A percentile compares a stretch with the other conserved stretches of the same genome.
phyloP scores from a whole-genome alignment of 2,797 vertebrate genomes.

The Hylomyscus alleni region DNA sequence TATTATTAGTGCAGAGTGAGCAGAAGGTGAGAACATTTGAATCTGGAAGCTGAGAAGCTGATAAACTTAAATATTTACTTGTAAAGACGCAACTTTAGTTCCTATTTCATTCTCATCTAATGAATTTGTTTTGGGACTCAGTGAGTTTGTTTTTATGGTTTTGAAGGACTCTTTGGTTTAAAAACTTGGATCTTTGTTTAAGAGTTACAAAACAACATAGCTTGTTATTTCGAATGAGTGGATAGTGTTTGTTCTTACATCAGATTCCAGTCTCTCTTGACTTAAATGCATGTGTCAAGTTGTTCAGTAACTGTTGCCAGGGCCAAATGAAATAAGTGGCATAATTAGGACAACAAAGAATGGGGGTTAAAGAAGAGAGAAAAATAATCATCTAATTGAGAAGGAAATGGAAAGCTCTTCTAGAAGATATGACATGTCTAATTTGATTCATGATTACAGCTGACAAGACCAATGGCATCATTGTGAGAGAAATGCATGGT shows the following conservation, averaged over 20 bases:
- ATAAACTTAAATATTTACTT: constrained; percentile 5
- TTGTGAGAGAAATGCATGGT: background rate
- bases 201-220: background rate
- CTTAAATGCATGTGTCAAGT: background rate
- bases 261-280: background rate
- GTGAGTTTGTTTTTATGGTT: constrained; percentile 13
- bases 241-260: background rate
- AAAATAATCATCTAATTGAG: background rate
- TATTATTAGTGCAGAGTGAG: background rate
- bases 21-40: background rate
- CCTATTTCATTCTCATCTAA: background rate
- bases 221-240: background rate
- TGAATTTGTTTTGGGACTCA: constrained; percentile 22
- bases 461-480: background rate
- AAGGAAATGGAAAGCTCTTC: background rate
- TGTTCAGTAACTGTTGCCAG: background rate
- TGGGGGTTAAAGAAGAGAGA: background rate
- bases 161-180: constrained; percentile 11
- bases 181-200: background rate
- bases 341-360: background rate
- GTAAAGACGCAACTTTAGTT: background rate
- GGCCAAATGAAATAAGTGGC: background rate
- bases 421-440: constrained; percentile 30
- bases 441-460: background rate
- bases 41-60: background rate